A percentile compares a stretch with the other conserved stretches of the same genome.
These are phyloP conservation scores for Heliopora coerulea DNA, from an alignment of 92 coral and sea anemone species.

Conservation along the genomic window DNA sequence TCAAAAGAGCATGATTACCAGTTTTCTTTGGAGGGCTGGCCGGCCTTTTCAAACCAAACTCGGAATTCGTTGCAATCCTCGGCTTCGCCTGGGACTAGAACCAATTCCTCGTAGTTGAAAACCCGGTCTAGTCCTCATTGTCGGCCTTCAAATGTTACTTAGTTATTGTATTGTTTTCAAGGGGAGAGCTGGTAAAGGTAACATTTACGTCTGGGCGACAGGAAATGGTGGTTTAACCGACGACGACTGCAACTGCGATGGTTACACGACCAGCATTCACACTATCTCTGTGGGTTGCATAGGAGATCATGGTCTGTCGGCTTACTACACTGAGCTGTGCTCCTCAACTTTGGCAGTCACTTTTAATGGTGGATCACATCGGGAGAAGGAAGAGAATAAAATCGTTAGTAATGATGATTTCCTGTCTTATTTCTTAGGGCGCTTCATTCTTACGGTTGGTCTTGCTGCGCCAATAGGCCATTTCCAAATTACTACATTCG, in stretches of 20 bases:
- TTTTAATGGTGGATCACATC: conserved; percentile 86
- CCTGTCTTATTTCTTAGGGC: too few relatives aligned
- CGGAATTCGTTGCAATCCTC: too few relatives aligned
- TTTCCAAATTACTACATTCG: too few relatives aligned
- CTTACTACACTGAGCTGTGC: conserved; percentile 91
- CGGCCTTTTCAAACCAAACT: too few relatives aligned
- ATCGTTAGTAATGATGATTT: conserved; percentile 53
- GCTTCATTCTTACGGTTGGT: too few relatives aligned
- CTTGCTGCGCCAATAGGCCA: too few relatives aligned
- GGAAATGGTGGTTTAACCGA: conserved; percentile 95
- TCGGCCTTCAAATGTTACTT: too few relatives aligned
- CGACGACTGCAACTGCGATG: conserved; percentile 93
- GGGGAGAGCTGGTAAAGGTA: conserved; percentile 95
- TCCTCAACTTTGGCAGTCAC: conserved; percentile 93
- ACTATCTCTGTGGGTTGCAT: conserved; percentile 87
- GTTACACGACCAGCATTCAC: conserved; percentile 82
- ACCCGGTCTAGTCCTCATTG: too few relatives aligned
- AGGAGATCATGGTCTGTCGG: conserved; percentile 89
- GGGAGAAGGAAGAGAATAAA: conserved; percentile 89
- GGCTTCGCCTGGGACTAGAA: too few relatives aligned
- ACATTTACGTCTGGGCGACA: conserved; percentile 90
- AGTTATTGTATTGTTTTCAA: conserved; percentile 1
- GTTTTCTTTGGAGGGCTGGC: too few relatives aligned
- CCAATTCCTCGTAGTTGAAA: too few relatives aligned
- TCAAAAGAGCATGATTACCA: too few relatives aligned